Conservation (phyloP, 2,888 invertebrate genomes). For the Syrista parreyssii region DNA sequence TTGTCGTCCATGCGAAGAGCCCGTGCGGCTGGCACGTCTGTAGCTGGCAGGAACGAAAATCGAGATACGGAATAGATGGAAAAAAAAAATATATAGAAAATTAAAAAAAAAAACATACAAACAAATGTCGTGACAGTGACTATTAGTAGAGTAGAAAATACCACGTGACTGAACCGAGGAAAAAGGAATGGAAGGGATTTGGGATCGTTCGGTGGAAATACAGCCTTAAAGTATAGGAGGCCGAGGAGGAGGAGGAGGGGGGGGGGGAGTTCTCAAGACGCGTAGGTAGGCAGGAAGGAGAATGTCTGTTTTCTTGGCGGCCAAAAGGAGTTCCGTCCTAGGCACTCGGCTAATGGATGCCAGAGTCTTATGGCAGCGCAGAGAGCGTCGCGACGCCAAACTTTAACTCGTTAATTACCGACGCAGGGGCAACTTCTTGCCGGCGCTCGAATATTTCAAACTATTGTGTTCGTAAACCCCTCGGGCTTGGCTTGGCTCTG, state of each 20-base stretch:
- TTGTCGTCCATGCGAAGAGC: background rate
- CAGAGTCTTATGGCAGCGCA: slow-evolving; percentile 54
- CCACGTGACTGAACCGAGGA: background rate
- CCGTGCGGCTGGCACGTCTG: background rate
- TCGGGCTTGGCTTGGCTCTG: slow-evolving; percentile 54
- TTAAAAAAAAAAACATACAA: background rate
- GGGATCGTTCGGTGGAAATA: background rate
- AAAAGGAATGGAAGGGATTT: background rate
- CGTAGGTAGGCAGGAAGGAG: slow-evolving; percentile 21
- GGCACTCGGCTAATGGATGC: slow-evolving; percentile 66
- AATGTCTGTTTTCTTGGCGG: slow-evolving; percentile 55
- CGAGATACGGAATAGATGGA: background rate
- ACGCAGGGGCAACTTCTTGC: slow-evolving; percentile 57
- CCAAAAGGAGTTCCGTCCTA: slow-evolving; percentile 56
- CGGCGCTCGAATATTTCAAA: slow-evolving; percentile 27
- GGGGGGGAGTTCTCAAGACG: background rate
- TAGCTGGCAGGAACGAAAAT: background rate
- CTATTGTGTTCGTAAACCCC: slow-evolving; percentile 37
- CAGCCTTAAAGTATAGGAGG: background rate
- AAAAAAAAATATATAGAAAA: background rate
- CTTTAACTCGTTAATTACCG: slow-evolving; percentile 67
- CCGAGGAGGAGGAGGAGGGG: background rate
- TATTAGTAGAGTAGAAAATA: background rate
- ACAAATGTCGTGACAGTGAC: background rate
- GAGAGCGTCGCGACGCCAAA: slow-evolving; percentile 63